Conservation (phyloP, 2,888 invertebrate species). For the Eledona agricola region DNA sequence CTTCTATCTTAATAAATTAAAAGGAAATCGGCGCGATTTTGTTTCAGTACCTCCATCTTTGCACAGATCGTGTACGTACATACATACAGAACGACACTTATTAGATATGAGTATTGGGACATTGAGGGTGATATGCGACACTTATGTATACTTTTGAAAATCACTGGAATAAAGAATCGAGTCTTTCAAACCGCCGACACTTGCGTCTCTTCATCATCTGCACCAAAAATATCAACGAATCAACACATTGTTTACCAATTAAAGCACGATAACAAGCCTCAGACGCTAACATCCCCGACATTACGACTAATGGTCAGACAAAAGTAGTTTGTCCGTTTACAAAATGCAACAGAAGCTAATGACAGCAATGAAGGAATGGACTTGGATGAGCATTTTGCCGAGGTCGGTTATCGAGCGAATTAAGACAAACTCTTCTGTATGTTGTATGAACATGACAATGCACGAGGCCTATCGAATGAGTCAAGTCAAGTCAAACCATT, state of each 20-base stretch:
- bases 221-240: slow-evolving; percentile 54
- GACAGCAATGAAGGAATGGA: no score
- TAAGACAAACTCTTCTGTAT: slow-evolving; percentile 34
- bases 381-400: no score
- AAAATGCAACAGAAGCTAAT: no score
- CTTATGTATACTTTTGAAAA: slow-evolving; percentile 45
- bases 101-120: slow-evolving; percentile 45
- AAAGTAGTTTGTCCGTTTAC: no score
- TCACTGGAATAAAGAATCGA: slow-evolving; percentile 48
- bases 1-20: no score
- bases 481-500: slow-evolving; percentile 53
- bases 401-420: slow-evolving; percentile 6
- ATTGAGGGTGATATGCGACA: slow-evolving; percentile 46
- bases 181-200: slow-evolving; percentile 68
- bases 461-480: slow-evolving; percentile 32
- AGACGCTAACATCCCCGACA: no score
- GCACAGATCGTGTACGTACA: slow-evolving; percentile 48
- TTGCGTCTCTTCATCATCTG: slow-evolving; percentile 74
- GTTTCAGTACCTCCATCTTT: slow-evolving; percentile 50
- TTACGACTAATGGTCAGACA: no score
- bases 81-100: slow-evolving; percentile 46
- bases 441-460: slow-evolving; percentile 39
- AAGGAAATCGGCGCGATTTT: slow-evolving; percentile 34
- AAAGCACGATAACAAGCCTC: slow-evolving; percentile 5
- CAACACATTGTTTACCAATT: slow-evolving; percentile 5